Base-by-base conservation (phyloP, 1,140 invertebrate species). In the Pantala flavescens region DNA sequence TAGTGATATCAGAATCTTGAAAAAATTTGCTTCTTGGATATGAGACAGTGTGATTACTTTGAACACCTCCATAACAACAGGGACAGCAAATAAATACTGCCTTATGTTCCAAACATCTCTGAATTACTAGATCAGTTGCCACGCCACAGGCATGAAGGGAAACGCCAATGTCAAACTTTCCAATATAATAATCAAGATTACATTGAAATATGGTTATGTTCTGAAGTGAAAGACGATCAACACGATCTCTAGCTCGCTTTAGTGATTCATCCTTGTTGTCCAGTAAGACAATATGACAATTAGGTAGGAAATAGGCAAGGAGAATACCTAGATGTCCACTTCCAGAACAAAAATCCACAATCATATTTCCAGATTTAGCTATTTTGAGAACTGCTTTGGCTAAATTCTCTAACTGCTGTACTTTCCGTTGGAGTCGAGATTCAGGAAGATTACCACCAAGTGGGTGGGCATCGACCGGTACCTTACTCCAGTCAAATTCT, bases 321-420 rank as follows among this genome's bases (percentile, higher is more conserved):
- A 96, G 79, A 77, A 98, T 91, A 7, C 95, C 96, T 75, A 98
- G 84, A 84, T 98, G 95, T 2, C 96, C 96, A 78, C 93, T 91
- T 3, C 96, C 96, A 79, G 92, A 93, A 83, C 96, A 98, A 83
- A 98, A 98, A 81, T 98, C 96, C 2, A 98, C 93, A 77, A 98
- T 94, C 19, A 86, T 83, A 77, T 87, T 79, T 74, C 83, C 78
- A 24, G 77, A 73, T 74, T 85, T 84, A 0, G 88, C 90, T 71
- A 96, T 81, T 71, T 88, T 87, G 0, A 91, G 80, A 0, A 94
- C 90, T 23, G 93, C 90, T 79, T 90, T 89, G n/a, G 88, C 89
- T 76, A 98, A 83, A 81, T 94, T 97, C 82, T 96, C 91, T 24
- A 98, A 80, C 81, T 98, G 96, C 77, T 96, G 88, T 71, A 90